Percentiles rank a stretch among this genome's conserved stretches.
Evolutionary conservation across 2,113 vertebrate species (phyloP).

Genomic region (Romanogobio albipinnatus): DNA sequence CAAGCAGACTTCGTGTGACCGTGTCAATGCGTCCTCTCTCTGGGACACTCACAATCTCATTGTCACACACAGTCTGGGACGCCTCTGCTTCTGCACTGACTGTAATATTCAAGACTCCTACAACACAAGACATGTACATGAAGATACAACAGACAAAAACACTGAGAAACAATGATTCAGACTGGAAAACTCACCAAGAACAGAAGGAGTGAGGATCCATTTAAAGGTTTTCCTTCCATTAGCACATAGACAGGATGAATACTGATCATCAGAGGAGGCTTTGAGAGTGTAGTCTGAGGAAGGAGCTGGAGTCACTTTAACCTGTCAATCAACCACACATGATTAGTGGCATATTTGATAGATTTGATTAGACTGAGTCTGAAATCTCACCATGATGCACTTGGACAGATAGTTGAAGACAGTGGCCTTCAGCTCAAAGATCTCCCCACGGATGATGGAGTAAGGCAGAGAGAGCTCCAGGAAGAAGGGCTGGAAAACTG

Average conservation of each 20-base stretch:
- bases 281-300: slow-evolving; percentile 51
- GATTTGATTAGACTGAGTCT: not conserved
- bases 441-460: slow-evolving; percentile 84
- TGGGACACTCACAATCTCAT: slow-evolving; percentile 74
- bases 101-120: slow-evolving; percentile 78
- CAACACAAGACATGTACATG: not conserved
- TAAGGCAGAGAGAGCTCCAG: slow-evolving; percentile 85
- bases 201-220: slow-evolving; percentile 70
- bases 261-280: no score
- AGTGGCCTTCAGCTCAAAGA: slow-evolving; percentile 84
- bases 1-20: slow-evolving; percentile 76
- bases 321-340: slow-evolving; percentile 65
- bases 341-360: not conserved
- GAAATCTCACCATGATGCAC: slow-evolving; percentile 80
- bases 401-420: slow-evolving; percentile 82
- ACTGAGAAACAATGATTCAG: not conserved
- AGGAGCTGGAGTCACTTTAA: slow-evolving; percentile 66
- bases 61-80: slow-evolving; percentile 70
- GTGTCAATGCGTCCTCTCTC: slow-evolving; percentile 78
- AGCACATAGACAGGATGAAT: slow-evolving; percentile 52
- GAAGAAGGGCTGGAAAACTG: slow-evolving; percentile 88
- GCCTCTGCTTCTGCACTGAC: slow-evolving; percentile 77
- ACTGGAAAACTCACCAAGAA: not conserved
- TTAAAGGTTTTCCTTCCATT: slow-evolving; percentile 70
- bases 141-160: not conserved